Base-by-base conservation (phyloP, 2,113 vertebrate species). In the Haliaeetus leucogaster region DNA sequence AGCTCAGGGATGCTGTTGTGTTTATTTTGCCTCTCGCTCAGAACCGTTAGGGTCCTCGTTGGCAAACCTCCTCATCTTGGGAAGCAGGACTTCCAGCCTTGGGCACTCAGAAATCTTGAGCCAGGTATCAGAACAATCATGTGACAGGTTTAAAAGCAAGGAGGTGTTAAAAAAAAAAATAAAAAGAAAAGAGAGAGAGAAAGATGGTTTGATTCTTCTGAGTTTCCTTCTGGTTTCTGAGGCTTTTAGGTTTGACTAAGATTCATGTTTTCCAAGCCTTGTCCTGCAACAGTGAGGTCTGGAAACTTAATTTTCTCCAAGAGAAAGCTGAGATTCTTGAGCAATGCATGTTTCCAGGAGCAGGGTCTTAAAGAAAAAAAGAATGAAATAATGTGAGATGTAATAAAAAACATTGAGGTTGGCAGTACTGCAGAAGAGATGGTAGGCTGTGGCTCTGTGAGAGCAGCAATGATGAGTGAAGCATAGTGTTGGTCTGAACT, bases 251-350 rank as follows among this genome's bases (percentile, higher is more conserved):
- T 56, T 93, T 95, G 73, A 82, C 66, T 56, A 45, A 85, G 61
- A 52, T 61, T 94, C 78, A 58, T 88, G 87, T 94, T 94, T 95
- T 95, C 71, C 92, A 73, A 92, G 29, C 32, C 45, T 65, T 94
- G 70, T 93, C 32, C 55, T 81, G 71, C 50, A 83, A 70, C 19
- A 66, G 10, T 30, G n/a, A 36, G 10, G 45, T 74, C 94, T 96
- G 95, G 89, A 95, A 97, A 94, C 53, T 66, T 68, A 32, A 86
- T 97, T 96, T 92, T 78, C 73, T 85, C 65, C n/a, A 66, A 85
- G 66, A 77, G 73, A 91, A 95, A 95, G 10, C 19, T 77, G 73
- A 91, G 48, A 85, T 82, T 85, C 73, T 89, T 79, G 40, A 66
- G 70, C 42, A 87, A 56, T 79, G 36, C 29, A 10, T 79, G 66